Evolutionary conservation across 2,113 vertebrate genomes (phyloP), one percentile per base, ranked within the genome.

Genomic region (Vicugna pacos): DNA sequence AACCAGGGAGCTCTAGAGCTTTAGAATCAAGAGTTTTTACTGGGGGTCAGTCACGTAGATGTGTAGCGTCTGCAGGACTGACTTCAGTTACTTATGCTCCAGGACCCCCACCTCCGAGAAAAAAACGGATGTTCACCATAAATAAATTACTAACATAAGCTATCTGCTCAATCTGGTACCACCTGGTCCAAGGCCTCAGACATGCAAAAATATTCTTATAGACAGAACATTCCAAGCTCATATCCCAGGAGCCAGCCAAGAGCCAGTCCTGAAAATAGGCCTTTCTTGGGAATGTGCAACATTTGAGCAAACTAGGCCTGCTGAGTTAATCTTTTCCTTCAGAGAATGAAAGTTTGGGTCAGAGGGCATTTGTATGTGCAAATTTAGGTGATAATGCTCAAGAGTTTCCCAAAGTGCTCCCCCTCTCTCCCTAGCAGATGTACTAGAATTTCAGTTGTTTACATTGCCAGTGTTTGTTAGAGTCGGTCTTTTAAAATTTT

Each of bases 61-160:
- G 14, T 50, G 15, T 50, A 35, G 20, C 26, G 26, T 22, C 77
- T 80, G 13, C 20, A 35, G 14, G 52, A 80, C n/a, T 38, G 14
- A 24, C 72, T 30, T 75, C 46, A 75, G 26, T 50, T 75, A 30
- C 72, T 56, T 20, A 77, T n/a, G 20, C 54, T 80, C 77, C n/a
- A 58, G 77, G 38, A 2, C 24, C 32, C 15, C 1, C 11, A n/a
- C 15, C 30, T 1, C 12, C 4, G 10, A 48, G 32, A 28, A 28
- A 76, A 76, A 89, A 76, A 76, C 42, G 50, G 72, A n/a, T 89
- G 56, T 64, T 89, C 72, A 75, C 70, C 56, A 35, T 89, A 75
- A 75, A 64, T 89, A 35, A 64, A 62, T 76, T 35, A 79, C 20
- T 56, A 64, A 72, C n/a, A n/a, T 64, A 89, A 89, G 50, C 32